phyloP scores from a whole-genome alignment of 2,113 vertebrate species.

The Crocuta crocuta region DNA sequence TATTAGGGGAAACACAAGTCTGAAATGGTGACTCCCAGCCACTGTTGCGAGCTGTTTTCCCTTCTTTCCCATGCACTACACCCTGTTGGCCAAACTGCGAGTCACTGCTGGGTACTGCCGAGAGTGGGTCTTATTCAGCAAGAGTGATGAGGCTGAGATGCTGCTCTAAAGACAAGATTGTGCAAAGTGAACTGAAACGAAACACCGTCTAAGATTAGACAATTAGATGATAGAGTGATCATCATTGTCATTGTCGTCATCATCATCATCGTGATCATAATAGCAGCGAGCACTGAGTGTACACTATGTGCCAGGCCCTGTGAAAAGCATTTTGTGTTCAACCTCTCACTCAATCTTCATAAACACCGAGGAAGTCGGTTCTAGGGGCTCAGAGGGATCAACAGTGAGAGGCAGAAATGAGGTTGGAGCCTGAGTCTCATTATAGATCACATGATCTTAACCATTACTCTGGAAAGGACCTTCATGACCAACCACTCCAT shows the following conservation, averaged over 20 bases:
- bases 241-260: too few species aligned
- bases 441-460: background rate
- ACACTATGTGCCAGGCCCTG: background rate
- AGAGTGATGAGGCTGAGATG: background rate
- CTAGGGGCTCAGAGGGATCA: background rate
- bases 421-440: background rate
- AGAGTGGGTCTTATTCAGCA: background rate
- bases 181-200: background rate
- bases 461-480: background rate
- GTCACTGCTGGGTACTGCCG: accelerated
- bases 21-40: background rate
- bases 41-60: background rate
- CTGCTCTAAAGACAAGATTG: background rate
- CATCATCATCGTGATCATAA: accelerated
- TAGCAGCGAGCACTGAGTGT: background rate
- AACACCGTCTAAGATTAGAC: background rate
- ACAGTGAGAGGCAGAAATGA: background rate
- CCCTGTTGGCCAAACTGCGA: background rate
- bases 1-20: background rate
- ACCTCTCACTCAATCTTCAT: background rate
- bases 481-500: background rate
- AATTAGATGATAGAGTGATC: background rate
- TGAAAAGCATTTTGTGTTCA: background rate
- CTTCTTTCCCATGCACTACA: background rate
- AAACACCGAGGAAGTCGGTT: background rate